Percentiles rank a stretch among this genome's conserved stretches.
Evolutionary conservation across 2,113 vertebrate species (phyloP).

Genomic region (Condylura cristata): DNA sequence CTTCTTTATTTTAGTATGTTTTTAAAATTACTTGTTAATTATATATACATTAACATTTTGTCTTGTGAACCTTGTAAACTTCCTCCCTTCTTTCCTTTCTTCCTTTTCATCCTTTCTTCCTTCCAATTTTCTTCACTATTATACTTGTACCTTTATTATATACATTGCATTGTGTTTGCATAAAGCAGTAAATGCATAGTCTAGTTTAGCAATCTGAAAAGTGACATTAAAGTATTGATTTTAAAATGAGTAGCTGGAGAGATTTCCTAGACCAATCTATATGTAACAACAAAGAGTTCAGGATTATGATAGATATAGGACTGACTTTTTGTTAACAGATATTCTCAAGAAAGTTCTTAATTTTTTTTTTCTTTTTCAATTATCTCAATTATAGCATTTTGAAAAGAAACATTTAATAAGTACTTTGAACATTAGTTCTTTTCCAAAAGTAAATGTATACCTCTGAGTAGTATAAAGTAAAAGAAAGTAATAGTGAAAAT

Average conservation of each 20-base stretch:
- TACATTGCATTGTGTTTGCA: too few relatives aligned
- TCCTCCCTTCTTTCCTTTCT: accelerated
- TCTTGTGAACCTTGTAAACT: neutral
- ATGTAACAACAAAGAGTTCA: neutral
- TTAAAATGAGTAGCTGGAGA: neutral
- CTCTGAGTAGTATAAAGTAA: neutral
- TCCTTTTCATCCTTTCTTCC: accelerated
- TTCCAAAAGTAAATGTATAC: neutral
- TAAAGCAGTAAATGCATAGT: neutral
- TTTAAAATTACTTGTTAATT: neutral
- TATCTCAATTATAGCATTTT: neutral
- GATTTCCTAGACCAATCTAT: neutral
- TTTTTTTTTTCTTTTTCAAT: neutral
- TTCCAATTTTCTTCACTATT: neutral
- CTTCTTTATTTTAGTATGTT: neutral
- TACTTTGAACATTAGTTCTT: neutral
- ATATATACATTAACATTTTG: neutral
- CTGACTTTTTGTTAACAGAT: neutral
- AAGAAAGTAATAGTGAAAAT: neutral
- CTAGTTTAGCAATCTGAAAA: neutral
- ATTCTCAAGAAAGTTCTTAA: neutral
- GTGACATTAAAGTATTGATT: neutral
- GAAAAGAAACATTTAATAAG: neutral
- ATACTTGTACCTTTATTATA: accelerated
- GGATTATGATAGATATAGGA: neutral